Evolutionary conservation across 2,797 vertebrate species (phyloP).

Genomic region (Xerus rutilus): DNA sequence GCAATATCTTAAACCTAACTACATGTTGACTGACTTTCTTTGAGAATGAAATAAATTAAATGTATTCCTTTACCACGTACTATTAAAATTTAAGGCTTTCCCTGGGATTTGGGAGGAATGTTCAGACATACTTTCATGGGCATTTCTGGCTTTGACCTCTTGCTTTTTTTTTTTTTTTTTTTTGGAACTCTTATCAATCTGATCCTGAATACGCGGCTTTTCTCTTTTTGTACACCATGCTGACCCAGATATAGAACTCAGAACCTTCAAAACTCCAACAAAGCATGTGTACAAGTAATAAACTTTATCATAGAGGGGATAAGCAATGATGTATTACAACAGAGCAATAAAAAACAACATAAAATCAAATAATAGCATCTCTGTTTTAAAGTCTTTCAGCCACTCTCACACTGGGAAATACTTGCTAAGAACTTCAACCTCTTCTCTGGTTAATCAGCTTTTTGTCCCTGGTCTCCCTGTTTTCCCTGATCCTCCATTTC

Average conservation of each 20-base stretch:
- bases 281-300: neutral
- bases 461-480: neutral
- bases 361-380: neutral
- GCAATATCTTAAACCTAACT: neutral
- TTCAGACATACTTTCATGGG: neutral
- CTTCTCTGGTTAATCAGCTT: neutral
- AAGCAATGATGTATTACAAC: neutral
- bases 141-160: neutral
- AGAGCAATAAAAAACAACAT: neutral
- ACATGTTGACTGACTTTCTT: neutral
- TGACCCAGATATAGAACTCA: neutral
- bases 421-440: neutral
- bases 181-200: neutral
- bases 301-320: neutral
- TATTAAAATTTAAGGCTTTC: neutral
- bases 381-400: neutral
- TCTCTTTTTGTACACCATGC: neutral
- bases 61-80: neutral
- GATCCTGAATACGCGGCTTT: neutral
- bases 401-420: neutral
- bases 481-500: neutral
- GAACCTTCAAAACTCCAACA: neutral
- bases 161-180: no score
- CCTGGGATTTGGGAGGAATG: neutral
- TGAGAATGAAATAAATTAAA: constrained; percentile 53